A percentile compares a stretch with the other conserved stretches of the same genome.
These are phyloP conservation scores for Adelges cooleyi DNA, from an alignment of 1,140 invertebrate species.

Conservation along the genomic window DNA sequence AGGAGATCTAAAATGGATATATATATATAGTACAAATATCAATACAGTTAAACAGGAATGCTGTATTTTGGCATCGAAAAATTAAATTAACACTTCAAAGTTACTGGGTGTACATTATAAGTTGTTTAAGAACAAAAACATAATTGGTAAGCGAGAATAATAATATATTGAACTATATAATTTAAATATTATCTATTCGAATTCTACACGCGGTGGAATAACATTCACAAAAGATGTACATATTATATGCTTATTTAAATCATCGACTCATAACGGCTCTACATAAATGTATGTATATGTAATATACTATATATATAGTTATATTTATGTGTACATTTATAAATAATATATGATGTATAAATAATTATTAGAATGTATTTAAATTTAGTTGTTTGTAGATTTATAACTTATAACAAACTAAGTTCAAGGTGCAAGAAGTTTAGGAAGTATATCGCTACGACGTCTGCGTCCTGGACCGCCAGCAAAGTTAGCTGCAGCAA, in stretches of 20 bases:
- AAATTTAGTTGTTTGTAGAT: slow-evolving; percentile 8
- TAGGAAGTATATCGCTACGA: slow-evolving; percentile 38
- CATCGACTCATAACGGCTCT: background rate
- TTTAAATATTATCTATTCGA: slow-evolving; percentile 10
- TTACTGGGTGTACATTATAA: slow-evolving; percentile 13
- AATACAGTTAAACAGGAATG: slow-evolving; percentile 7
- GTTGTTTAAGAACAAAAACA: background rate
- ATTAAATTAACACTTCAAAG: slow-evolving; percentile 18
- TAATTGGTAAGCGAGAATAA: slow-evolving; percentile 1
- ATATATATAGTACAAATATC: background rate
- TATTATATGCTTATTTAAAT: slow-evolving; percentile 11
- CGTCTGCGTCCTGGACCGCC: slow-evolving; percentile 73
- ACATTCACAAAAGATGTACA: slow-evolving; percentile 22
- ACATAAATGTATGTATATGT: background rate
- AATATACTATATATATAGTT: background rate
- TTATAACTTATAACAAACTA: slow-evolving; percentile 25
- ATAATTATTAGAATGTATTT: slow-evolving; percentile 14
- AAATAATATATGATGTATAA: slow-evolving; percentile 7
- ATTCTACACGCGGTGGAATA: slow-evolving; percentile 3
- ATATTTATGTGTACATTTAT: slow-evolving; percentile 5
- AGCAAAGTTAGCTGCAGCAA: slow-evolving; percentile 75
- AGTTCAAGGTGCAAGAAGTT: slow-evolving; percentile 19
- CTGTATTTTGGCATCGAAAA: slow-evolving; percentile 15
- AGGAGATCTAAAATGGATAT: background rate
- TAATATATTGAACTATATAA: slow-evolving; percentile 1